phyloP scores from a whole-genome alignment of 2,113 vertebrate genomes.

The Cisticola juncidis region DNA sequence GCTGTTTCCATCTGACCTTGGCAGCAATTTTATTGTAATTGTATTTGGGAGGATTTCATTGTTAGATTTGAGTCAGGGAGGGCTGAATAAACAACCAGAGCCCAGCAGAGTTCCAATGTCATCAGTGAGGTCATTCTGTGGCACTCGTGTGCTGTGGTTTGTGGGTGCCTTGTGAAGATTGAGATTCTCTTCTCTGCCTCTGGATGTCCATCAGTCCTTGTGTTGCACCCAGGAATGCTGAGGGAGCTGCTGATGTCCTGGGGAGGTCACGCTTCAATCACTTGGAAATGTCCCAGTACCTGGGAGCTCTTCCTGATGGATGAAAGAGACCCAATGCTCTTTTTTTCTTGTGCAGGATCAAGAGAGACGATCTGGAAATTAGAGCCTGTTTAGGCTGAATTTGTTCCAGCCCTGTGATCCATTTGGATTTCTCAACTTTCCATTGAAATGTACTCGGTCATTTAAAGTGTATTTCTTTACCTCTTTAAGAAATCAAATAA shows the following conservation, averaged over 20 bases:
- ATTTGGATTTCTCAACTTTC: neutral
- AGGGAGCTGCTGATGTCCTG: neutral
- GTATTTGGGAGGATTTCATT: neutral
- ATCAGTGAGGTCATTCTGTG: neutral
- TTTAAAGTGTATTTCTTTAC: neutral
- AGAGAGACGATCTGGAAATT: neutral
- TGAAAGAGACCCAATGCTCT: neutral
- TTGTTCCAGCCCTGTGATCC: neutral
- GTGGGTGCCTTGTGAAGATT: neutral
- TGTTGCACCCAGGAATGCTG: neutral
- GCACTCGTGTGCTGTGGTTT: neutral
- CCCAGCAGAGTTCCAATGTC: rapidly evolving
- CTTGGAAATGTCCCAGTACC: rapidly evolving
- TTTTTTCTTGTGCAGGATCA: too few species aligned
- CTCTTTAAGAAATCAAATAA: neutral
- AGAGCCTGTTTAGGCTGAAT: rapidly evolving
- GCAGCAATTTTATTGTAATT: neutral
- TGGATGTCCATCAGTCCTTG: neutral
- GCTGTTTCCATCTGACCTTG: neutral
- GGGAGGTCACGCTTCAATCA: rapidly evolving
- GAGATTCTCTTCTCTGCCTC: rapidly evolving
- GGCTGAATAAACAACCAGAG: neutral
- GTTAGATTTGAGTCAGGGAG: too few species aligned
- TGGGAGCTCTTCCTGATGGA: neutral
- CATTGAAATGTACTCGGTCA: rapidly evolving